Evolutionary conservation across 2,797 vertebrate genomes (phyloP).

Genomic region (Manis javanica): DNA sequence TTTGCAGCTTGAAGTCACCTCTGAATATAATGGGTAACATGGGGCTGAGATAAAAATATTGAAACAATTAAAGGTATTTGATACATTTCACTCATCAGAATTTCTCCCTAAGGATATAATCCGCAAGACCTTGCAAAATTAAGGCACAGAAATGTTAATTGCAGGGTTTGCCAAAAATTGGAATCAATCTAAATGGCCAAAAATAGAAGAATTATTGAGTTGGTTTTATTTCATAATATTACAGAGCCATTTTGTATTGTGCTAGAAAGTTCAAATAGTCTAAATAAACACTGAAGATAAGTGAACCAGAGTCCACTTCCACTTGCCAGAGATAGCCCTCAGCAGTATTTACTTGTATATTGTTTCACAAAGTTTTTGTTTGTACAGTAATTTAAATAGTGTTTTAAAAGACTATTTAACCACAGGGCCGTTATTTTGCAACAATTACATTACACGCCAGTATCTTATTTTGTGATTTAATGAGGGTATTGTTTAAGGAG

Average conservation of each 20-base stretch:
- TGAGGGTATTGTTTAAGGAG: not conserved
- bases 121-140: conserved; percentile 28
- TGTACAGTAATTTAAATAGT: no score
- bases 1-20: not conserved
- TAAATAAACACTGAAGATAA: no score
- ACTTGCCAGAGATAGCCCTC: no score
- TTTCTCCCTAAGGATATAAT: not conserved
- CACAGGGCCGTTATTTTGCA: no score
- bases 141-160: not conserved
- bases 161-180: not conserved
- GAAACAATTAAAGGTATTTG: not conserved
- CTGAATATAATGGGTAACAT: not conserved
- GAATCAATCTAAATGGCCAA: not conserved
- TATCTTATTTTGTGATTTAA: not conserved
- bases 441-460: not conserved
- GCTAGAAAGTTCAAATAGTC: not conserved
- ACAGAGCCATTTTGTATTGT: not conserved
- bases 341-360: no score
- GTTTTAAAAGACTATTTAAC: no score
- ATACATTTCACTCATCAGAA: not conserved
- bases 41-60: not conserved
- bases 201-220: not conserved
- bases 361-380: no score
- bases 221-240: not conserved
- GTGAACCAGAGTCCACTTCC: not conserved